phyloP scores from a whole-genome alignment of 2,113 vertebrate genomes.

The Ptilorrhoa leucosticta region DNA sequence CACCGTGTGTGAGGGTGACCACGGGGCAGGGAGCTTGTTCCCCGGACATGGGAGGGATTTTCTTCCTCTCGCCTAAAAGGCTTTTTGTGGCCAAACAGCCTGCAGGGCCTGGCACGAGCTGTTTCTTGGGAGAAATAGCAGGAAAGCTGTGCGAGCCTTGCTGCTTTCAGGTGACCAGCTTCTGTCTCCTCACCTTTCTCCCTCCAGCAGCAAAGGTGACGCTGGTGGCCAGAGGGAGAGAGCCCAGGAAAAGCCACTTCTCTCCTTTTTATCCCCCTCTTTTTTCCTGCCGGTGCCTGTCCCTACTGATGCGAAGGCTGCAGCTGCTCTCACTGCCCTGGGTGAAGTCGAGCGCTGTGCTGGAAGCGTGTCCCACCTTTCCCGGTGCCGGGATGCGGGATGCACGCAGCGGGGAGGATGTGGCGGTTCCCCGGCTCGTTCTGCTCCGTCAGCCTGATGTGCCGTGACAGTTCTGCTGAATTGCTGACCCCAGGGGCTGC shows the following conservation, averaged over 20 bases:
- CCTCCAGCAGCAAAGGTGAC: neutral
- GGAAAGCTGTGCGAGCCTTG: neutral
- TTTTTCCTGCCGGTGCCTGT: neutral
- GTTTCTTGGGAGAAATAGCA: neutral
- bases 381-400: rapidly evolving
- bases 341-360: neutral
- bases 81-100: neutral
- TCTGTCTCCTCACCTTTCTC: neutral
- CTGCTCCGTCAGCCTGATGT: neutral
- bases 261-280: neutral
- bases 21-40: rapidly evolving
- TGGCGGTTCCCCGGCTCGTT: rapidly evolving
- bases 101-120: neutral
- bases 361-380: neutral
- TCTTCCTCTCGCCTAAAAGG: neutral
- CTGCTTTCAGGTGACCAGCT: neutral
- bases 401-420: neutral
- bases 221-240: neutral
- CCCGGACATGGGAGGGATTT: neutral
- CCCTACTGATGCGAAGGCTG: neutral
- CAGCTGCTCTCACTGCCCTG: too few relatives aligned
- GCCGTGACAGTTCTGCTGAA: conserved; percentile 10
- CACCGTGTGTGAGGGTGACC: rapidly evolving
- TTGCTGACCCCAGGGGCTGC: neutral
- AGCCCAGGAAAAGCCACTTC: neutral